phyloP scores from a whole-genome alignment of 2,113 vertebrate species.

The Nycticebus coucang region DNA sequence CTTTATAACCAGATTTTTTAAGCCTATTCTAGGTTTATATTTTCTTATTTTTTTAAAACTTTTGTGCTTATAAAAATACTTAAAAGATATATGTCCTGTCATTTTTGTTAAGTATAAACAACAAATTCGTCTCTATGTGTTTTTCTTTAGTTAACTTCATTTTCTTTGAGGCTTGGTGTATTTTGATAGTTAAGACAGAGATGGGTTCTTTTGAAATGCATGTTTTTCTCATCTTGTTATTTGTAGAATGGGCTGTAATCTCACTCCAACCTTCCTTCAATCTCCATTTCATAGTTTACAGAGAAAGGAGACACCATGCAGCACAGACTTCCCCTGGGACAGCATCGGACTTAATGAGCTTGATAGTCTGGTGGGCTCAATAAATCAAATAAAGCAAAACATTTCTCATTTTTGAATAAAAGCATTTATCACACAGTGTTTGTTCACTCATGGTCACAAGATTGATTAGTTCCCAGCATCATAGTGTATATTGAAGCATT shows the following conservation, averaged over 20 bases:
- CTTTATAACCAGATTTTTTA: not conserved
- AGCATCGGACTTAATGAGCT: slow-evolving; percentile 98
- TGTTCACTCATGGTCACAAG: slow-evolving; percentile 98
- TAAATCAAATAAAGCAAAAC: slow-evolving; percentile 99
- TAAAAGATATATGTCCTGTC: not conserved
- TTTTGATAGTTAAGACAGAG: slow-evolving; percentile 54
- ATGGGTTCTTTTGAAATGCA: slow-evolving; percentile 75
- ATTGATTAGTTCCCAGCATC: slow-evolving; percentile 96
- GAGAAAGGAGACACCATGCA: slow-evolving; percentile 89
- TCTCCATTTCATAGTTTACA: slow-evolving; percentile 86
- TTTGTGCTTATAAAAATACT: slow-evolving; percentile 47
- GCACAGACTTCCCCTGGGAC: slow-evolving; percentile 95
- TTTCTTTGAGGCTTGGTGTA: slow-evolving; percentile 53
- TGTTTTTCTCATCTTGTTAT: slow-evolving; percentile 74
- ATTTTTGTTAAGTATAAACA: slow-evolving; percentile 11
- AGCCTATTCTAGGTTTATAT: not conserved
- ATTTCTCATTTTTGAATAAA: slow-evolving; percentile 99
- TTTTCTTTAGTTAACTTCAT: slow-evolving; percentile 60
- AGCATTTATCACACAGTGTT: slow-evolving; percentile 99
- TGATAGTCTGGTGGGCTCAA: slow-evolving; percentile 99
- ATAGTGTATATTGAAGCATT: slow-evolving; percentile 89
- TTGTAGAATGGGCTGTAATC: slow-evolving; percentile 79
- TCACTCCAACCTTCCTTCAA: slow-evolving; percentile 83
- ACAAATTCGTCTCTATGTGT: not conserved
- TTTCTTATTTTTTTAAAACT: slow-evolving; percentile 34